phyloP scores from a whole-genome alignment of 2,797 vertebrate species.

The Acanthopagrus latus region DNA sequence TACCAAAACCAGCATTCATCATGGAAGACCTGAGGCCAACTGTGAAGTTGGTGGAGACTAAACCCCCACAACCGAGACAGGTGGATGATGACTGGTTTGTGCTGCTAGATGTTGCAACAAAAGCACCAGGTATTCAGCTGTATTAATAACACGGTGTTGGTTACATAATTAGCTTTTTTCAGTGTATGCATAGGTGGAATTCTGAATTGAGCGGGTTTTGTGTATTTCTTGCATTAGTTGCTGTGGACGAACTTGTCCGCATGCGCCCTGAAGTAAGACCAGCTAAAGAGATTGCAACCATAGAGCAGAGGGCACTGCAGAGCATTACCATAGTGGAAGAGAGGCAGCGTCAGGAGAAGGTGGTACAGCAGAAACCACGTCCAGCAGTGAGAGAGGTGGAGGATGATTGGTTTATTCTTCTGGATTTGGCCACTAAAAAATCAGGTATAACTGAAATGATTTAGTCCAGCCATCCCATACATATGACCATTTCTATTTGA shows the following conservation, averaged over 20 bases:
- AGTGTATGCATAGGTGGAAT: not conserved
- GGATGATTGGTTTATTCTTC: slow-evolving; percentile 74
- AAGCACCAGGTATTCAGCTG: slow-evolving; percentile 68
- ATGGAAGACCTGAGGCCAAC: slow-evolving; percentile 39
- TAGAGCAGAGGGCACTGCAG: slow-evolving; percentile 53
- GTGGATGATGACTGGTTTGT: slow-evolving; percentile 70
- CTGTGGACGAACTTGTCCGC: slow-evolving; percentile 32
- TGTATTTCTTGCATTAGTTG: slow-evolving; percentile 46
- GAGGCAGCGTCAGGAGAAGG: slow-evolving; percentile 42
- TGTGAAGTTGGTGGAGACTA: slow-evolving; percentile 33
- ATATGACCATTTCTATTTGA: not conserved
- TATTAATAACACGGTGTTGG: not conserved
- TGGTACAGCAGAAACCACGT: slow-evolving; percentile 35
- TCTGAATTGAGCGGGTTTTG: slow-evolving; percentile 13
- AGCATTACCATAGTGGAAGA: slow-evolving; percentile 55
- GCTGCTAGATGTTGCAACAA: slow-evolving; percentile 58
- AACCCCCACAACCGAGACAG: slow-evolving; percentile 37
- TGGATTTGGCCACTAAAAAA: slow-evolving; percentile 66
- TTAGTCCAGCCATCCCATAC: not conserved
- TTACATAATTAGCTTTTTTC: not conserved
- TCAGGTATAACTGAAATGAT: slow-evolving; percentile 69
- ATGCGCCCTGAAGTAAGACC: slow-evolving; percentile 44
- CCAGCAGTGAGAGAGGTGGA: slow-evolving; percentile 61
- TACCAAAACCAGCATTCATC: slow-evolving; percentile 39
- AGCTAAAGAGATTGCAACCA: slow-evolving; percentile 37